A percentile compares a stretch with the other conserved stretches of the same genome.
phyloP scores from a whole-genome alignment of 2,797 vertebrate genomes.

The Neoniphon sammara region DNA sequence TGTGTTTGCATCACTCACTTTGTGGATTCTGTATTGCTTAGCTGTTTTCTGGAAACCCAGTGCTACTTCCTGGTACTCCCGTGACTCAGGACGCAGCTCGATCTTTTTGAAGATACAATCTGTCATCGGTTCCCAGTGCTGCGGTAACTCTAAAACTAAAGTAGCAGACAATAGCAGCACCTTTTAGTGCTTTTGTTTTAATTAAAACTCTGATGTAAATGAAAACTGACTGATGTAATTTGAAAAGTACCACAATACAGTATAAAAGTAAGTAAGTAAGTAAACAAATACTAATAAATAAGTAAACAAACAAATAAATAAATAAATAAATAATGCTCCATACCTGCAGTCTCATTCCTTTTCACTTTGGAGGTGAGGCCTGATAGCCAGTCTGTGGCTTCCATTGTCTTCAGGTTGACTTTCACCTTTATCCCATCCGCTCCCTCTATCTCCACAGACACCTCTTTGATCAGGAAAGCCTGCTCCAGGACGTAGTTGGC shows the following conservation, averaged over 20 bases:
- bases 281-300: too few relatives aligned
- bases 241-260: background rate
- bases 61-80: constrained; percentile 41
- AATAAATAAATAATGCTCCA: too few relatives aligned
- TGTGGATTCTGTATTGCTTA: constrained; percentile 48
- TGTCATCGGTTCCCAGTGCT: constrained; percentile 65
- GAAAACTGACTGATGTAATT: too few relatives aligned
- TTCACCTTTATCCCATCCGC: background rate
- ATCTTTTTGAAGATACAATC: constrained; percentile 53
- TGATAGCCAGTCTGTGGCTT: constrained; percentile 43
- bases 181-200: background rate
- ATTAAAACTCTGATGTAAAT: background rate
- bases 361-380: constrained; percentile 57
- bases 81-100: constrained; percentile 19
- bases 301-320: background rate
- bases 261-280: too few relatives aligned
- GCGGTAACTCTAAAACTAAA: constrained; percentile 48
- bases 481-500: constrained; percentile 68
- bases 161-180: accelerated
- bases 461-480: background rate
- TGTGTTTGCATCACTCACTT: constrained; percentile 45
- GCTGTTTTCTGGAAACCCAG: constrained; percentile 53
- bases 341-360: constrained; percentile 48
- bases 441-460: constrained; percentile 1
- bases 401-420: constrained; percentile 35